phyloP scores from a whole-genome alignment of 2,888 invertebrate genomes.

The Philopedon plagiatum region DNA sequence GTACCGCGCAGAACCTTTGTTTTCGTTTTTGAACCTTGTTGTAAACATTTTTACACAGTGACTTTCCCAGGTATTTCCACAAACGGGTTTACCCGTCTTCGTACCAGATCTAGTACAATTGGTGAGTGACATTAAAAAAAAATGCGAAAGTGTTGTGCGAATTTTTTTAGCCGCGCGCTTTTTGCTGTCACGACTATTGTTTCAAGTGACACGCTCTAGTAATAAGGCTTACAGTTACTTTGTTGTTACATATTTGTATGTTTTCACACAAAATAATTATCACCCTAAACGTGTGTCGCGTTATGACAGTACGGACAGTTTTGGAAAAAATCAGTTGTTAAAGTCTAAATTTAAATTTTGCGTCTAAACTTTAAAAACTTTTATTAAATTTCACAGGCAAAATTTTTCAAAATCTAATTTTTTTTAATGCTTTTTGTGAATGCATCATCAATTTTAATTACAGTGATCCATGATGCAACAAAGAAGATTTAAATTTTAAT shows the following conservation, averaged over 20 bases:
- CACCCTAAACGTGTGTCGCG: constrained; percentile 36
- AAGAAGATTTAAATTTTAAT: constrained; percentile 33
- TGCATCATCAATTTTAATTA: constrained; percentile 18
- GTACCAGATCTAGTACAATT: constrained; percentile 24
- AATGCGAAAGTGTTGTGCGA: constrained; percentile 16
- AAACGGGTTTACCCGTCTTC: constrained; percentile 39
- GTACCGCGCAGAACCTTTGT: constrained; percentile 44
- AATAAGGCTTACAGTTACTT: constrained; percentile 41
- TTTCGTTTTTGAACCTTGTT: constrained; percentile 40
- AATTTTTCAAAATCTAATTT: background rate
- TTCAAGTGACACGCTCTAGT: constrained; percentile 45
- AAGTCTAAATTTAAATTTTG: background rate
- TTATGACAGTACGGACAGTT: constrained; percentile 23
- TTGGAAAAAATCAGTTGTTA: background rate
- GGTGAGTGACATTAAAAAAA: constrained; percentile 40
- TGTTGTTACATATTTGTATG: constrained; percentile 35
- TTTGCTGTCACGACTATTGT: constrained; percentile 40
- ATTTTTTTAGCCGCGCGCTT: constrained; percentile 19
- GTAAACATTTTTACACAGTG: constrained; percentile 33
- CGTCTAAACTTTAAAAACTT: too few relatives aligned
- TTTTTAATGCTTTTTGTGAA: background rate
- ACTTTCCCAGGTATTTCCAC: constrained; percentile 33
- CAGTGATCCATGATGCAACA: constrained; percentile 42
- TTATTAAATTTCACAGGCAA: background rate
- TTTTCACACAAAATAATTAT: constrained; percentile 31